phyloP scores from a whole-genome alignment of 2,797 vertebrate genomes.

The Artibeus jamaicensis region DNA sequence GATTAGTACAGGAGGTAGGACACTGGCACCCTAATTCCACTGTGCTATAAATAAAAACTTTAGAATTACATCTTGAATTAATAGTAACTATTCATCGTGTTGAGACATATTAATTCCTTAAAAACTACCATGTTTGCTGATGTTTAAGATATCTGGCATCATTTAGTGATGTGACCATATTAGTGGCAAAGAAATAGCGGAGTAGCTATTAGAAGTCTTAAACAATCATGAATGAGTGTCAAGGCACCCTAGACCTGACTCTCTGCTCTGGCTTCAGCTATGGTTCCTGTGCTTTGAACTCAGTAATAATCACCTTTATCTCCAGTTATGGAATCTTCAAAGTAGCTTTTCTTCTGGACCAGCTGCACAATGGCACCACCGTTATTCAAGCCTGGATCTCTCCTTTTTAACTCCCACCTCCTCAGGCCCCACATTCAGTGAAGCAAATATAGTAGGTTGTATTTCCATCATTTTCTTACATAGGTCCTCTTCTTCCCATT shows the following conservation, averaged over 20 bases:
- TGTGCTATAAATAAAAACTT: not conserved
- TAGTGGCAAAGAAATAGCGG: not conserved
- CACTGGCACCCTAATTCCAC: not conserved
- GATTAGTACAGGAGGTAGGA: not conserved
- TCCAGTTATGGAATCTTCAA: not conserved
- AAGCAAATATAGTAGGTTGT: not conserved
- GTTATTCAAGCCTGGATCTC: not conserved
- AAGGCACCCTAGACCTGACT: not conserved
- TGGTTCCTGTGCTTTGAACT: not conserved
- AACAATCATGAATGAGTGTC: not conserved
- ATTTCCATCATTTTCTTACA: not conserved
- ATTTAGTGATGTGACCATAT: not conserved
- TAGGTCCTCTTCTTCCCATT: not conserved
- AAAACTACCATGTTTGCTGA: not conserved
- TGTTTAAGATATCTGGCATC: not conserved
- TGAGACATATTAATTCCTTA: not conserved
- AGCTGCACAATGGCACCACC: fast-evolving
- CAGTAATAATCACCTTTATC: not conserved
- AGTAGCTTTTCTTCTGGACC: not conserved
- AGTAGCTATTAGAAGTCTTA: not conserved
- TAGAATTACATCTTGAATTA: not conserved
- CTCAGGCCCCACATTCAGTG: not conserved
- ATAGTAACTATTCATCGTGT: not conserved
- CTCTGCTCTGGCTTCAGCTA: not conserved
- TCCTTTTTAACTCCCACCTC: not conserved